Evolutionary conservation across 2,113 vertebrate species (phyloP).

Genomic region (Plecturocebus donacophilus): DNA sequence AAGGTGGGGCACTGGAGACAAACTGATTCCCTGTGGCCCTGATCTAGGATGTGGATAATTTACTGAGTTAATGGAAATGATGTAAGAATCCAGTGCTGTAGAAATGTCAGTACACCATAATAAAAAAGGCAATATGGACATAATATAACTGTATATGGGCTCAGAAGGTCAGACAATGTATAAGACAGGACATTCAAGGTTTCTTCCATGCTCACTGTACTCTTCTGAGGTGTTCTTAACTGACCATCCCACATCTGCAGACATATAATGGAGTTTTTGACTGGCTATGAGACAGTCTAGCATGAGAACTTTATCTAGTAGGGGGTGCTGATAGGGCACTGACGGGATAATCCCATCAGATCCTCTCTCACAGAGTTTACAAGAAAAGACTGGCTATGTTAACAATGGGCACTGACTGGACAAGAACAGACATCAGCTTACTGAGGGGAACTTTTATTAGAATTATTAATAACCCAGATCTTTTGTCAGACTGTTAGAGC

Average conservation of each 20-base stretch:
- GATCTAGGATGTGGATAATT: background rate
- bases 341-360: background rate
- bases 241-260: background rate
- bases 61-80: background rate
- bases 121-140: background rate
- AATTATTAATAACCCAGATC: background rate
- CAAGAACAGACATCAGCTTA: background rate
- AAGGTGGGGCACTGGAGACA: background rate
- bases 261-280: background rate
- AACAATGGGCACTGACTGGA: background rate
- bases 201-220: background rate
- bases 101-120: background rate
- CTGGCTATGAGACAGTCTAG: background rate
- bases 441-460: background rate
- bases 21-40: background rate
- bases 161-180: background rate
- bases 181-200: background rate
- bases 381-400: background rate
- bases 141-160: background rate
- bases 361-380: background rate
- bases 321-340: background rate
- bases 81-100: background rate
- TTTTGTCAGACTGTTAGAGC: background rate
- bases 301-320: background rate
- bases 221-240: background rate